These are phyloP conservation scores for Colostygia pectinataria DNA, from an alignment of 2,888 invertebrate species.

Conservation along the genomic window DNA sequence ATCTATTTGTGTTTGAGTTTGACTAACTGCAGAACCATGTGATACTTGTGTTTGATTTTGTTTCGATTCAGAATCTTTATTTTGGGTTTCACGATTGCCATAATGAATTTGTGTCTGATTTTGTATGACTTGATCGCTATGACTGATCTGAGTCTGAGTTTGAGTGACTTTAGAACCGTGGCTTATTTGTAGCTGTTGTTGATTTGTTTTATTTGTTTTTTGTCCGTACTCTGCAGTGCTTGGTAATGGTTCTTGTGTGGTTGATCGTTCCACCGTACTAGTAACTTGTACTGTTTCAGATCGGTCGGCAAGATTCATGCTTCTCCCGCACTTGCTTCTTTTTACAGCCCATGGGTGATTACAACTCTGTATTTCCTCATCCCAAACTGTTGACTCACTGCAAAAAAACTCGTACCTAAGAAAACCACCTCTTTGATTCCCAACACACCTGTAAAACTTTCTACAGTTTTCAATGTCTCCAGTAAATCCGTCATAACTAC, in stretches of 20 bases:
- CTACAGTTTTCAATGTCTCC: constrained; percentile 87
- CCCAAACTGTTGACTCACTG: constrained; percentile 90
- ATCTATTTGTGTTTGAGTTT: constrained; percentile 55
- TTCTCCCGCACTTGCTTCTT: constrained; percentile 60
- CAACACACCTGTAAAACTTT: constrained; percentile 91
- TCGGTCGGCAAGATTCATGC: constrained; percentile 31
- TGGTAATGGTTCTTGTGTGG: constrained; percentile 17
- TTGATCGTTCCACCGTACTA: constrained; percentile 15
- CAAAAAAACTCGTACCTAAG: constrained; percentile 89
- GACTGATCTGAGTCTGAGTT: constrained; percentile 54
- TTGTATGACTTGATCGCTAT: constrained; percentile 44
- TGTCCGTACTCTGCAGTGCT: constrained; percentile 15
- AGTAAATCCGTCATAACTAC: constrained; percentile 88
- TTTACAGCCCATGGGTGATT: constrained; percentile 87
- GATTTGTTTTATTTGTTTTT: constrained; percentile 34
- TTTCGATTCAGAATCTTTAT: constrained; percentile 29
- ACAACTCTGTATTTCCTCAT: constrained; percentile 86
- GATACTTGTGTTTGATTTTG: constrained; percentile 58
- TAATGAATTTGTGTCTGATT: constrained; percentile 59
- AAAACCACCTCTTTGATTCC: constrained; percentile 83
- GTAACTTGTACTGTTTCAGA: constrained; percentile 7
- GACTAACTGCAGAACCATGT: constrained; percentile 49
- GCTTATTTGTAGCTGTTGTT: constrained; percentile 52
- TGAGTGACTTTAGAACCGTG: constrained; percentile 51
- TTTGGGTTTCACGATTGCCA: constrained; percentile 38